phyloP scores from a whole-genome alignment of 1,140 invertebrate genomes.

The Heliothis subflexa region DNA sequence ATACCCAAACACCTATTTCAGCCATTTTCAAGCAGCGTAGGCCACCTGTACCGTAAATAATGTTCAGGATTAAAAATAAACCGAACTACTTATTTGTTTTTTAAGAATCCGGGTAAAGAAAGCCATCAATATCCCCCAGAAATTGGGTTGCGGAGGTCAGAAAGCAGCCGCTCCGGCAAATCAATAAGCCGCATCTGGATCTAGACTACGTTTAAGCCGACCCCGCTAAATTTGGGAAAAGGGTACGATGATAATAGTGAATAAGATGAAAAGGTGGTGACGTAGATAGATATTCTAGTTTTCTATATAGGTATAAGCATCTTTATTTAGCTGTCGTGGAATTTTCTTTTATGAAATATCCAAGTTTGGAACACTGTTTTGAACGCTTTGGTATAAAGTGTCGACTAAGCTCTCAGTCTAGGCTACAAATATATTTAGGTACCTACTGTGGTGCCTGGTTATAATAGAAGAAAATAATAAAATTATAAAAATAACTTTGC shows the following conservation, averaged over 20 bases:
- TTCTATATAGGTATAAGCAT: no score
- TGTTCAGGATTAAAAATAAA: background rate
- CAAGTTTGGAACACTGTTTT: no score
- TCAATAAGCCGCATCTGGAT: constrained; percentile 35
- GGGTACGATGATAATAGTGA: constrained; percentile 2
- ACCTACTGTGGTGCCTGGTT: no score
- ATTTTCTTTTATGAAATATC: no score
- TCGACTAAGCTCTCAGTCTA: no score
- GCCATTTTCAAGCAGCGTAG: background rate
- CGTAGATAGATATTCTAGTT: background rate
- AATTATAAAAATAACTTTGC: no score
- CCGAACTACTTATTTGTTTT: background rate
- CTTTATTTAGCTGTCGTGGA: no score
- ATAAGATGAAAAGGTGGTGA: background rate
- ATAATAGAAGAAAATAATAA: no score
- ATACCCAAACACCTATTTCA: background rate
- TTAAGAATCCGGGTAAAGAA: constrained; percentile 2
- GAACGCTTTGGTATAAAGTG: no score
- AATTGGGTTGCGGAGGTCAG: constrained; percentile 32
- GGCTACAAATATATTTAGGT: no score
- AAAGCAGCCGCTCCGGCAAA: constrained; percentile 27
- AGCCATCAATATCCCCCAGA: constrained; percentile 16
- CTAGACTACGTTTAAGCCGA: constrained; percentile 18
- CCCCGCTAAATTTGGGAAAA: constrained; percentile 20
- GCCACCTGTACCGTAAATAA: no score